These are phyloP conservation scores for Nyctalus aviator DNA, from an alignment of 2,797 vertebrate species.

Conservation along the genomic window DNA sequence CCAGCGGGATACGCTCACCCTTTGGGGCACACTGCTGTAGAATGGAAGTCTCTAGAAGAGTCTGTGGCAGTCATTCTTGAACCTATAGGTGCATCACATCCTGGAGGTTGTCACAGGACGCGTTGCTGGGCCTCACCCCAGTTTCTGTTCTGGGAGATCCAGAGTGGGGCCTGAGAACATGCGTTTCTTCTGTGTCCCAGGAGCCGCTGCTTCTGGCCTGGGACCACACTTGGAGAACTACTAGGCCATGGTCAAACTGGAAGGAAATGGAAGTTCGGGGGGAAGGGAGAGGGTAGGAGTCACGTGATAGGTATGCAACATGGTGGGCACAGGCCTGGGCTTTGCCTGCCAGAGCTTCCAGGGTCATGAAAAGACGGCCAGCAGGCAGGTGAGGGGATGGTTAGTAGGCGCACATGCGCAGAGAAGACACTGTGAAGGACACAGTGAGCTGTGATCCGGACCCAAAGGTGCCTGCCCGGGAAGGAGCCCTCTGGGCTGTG, in stretches of 20 bases:
- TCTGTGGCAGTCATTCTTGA: background rate
- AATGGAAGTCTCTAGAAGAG: background rate
- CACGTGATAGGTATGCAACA: fast-evolving
- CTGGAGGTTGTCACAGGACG: background rate
- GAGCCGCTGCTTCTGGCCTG: background rate
- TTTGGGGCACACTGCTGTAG: background rate
- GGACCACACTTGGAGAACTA: background rate
- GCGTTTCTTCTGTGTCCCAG: background rate
- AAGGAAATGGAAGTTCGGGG: background rate
- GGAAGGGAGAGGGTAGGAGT: background rate
- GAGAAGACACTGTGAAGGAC: background rate
- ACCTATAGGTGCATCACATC: background rate
- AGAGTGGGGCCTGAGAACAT: background rate
- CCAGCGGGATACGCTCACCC: background rate
- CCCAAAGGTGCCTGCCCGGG: background rate
- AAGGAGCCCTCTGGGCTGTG: background rate
- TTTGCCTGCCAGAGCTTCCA: background rate
- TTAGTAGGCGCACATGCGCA: background rate
- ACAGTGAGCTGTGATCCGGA: background rate
- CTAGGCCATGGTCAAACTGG: background rate
- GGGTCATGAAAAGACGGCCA: background rate
- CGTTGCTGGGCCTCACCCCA: background rate
- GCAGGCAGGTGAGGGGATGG: background rate
- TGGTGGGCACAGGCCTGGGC: no score
- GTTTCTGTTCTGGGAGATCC: constrained; percentile 27